Conservation (phyloP, 2,113 vertebrate genomes). For the Dipodomys merriami region DNA sequence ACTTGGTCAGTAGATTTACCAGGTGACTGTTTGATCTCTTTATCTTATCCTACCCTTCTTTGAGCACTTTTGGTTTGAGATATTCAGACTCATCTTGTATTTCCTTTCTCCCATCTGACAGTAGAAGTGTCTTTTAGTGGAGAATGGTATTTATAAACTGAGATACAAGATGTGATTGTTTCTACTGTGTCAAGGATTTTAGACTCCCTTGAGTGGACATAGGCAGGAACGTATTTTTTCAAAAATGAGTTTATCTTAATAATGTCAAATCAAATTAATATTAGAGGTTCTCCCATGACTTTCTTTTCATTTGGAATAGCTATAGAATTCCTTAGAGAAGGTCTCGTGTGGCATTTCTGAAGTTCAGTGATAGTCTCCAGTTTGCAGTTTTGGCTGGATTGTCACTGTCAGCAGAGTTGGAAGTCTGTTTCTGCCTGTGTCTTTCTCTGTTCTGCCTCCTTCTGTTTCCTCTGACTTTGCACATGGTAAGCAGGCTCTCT, state of each 20-base stretch:
- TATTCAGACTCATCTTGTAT: neutral
- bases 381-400: neutral
- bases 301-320: neutral
- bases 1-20: neutral
- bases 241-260: neutral
- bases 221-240: neutral
- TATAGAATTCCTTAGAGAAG: neutral
- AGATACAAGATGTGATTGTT: neutral
- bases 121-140: neutral
- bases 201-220: neutral
- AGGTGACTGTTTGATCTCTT: neutral
- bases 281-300: neutral
- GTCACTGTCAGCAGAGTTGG: neutral
- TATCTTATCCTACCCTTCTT: neutral
- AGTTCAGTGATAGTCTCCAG: neutral
- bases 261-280: slow-evolving; percentile 17
- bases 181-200: neutral
- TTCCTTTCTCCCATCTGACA: neutral
- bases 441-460: too few species aligned
- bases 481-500: too few species aligned
- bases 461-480: too few species aligned
- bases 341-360: neutral
- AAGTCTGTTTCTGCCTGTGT: neutral
- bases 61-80: neutral
- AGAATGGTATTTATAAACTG: neutral